phyloP scores from a whole-genome alignment of 2,797 vertebrate genomes.

The Syndactyla subalaris region DNA sequence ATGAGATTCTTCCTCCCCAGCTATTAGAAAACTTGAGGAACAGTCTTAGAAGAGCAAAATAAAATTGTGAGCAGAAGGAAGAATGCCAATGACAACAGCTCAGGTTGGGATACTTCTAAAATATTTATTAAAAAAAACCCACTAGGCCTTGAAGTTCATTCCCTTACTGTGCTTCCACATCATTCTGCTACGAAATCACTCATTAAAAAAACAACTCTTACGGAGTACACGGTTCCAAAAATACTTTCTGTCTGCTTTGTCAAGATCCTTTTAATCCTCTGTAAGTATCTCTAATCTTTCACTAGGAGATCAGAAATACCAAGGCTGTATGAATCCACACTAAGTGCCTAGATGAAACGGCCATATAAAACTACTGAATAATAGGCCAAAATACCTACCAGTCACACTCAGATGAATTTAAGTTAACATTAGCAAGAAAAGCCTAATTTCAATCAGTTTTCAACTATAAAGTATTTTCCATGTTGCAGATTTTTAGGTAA shows the following conservation, averaged over 20 bases:
- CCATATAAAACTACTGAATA: background rate
- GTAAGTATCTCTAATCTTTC: background rate
- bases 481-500: background rate
- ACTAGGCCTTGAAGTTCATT: background rate
- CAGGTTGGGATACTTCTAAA: background rate
- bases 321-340: background rate
- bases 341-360: background rate
- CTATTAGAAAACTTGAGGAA: background rate
- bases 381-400: background rate
- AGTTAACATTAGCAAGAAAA: background rate
- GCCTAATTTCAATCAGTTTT: background rate
- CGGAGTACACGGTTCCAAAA: background rate
- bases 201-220: background rate
- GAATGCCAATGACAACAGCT: background rate
- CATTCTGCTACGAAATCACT: background rate
- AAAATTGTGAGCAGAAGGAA: background rate
- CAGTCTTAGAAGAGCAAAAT: background rate
- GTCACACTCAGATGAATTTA: background rate
- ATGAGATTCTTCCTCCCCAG: background rate
- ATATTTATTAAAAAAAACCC: background rate
- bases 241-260: background rate
- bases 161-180: background rate
- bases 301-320: background rate
- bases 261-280: conserved; percentile 8
- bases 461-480: background rate